Percentiles rank a stretch among this genome's conserved stretches.
These are phyloP conservation scores for Lanius ludovicianus DNA, from an alignment of 2,113 vertebrate genomes.

Conservation along the genomic window DNA sequence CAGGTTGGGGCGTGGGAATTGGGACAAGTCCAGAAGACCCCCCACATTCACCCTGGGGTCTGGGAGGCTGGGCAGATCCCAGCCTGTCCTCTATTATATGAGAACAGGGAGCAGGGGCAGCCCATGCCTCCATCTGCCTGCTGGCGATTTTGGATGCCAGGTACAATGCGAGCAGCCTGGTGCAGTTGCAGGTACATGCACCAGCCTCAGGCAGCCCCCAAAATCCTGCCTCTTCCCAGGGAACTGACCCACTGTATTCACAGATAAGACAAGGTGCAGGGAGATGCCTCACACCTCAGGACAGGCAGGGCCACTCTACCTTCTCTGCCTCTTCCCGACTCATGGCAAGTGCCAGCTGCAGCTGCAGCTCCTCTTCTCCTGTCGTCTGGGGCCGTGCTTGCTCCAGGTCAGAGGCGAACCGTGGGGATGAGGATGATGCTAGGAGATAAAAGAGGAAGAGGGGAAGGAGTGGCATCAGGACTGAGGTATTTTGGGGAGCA, in stretches of 20 bases:
- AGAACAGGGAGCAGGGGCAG: not conserved
- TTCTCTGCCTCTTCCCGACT: slow-evolving; percentile 95
- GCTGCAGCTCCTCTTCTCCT: slow-evolving; percentile 93
- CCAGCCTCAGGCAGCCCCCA: not conserved
- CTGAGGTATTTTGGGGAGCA: not conserved
- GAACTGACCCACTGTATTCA: not conserved
- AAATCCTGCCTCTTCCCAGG: not conserved
- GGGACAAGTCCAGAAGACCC: not conserved
- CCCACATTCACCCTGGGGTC: not conserved
- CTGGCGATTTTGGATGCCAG: not conserved
- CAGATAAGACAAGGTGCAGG: not conserved
- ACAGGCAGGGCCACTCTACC: slow-evolving; percentile 68
- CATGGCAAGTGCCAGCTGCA: slow-evolving; percentile 95
- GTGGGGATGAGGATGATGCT: slow-evolving; percentile 87
- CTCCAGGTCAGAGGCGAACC: slow-evolving; percentile 86
- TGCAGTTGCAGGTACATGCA: not conserved
- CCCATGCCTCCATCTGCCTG: not conserved
- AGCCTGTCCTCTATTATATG: not conserved
- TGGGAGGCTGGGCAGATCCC: not conserved
- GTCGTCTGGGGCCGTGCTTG: slow-evolving; percentile 89
- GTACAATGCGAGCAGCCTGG: not conserved
- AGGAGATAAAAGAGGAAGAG: not conserved
- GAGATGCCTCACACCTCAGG: not conserved
- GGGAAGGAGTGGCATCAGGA: not conserved
- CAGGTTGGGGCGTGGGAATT: not conserved